Evolutionary conservation across 2,113 vertebrate species (phyloP), one percentile per base, ranked within the genome.

Genomic region (Aegotheles bennettii): DNA sequence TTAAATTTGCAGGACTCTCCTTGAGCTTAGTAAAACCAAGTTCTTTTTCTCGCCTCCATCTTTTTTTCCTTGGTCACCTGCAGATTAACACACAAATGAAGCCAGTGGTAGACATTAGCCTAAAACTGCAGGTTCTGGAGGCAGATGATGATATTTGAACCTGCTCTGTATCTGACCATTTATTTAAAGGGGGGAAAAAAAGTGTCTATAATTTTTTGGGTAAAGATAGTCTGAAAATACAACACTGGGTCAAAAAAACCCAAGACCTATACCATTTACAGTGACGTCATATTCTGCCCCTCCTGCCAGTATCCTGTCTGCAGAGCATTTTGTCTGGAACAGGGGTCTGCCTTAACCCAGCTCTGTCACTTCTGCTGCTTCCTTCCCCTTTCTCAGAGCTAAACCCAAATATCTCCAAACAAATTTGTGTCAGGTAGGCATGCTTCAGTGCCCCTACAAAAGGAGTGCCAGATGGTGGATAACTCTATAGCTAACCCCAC

Each of bases 1-100:
- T 84, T 69, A 76, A 79, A 82, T 79, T 84, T 93, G 90, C 40
- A 71, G 54, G 33, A 59, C 13, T 92, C 25, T 84, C 48, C 29
- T 23, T 76, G 13, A 84, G 13, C n/a, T 84, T 45, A 87, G 1
- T 76, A 40, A 82, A 94, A 91, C 35, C 6, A 67, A 74, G 48
- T 57, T 36, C 2, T 79, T 83, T 81, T 91, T 78, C 36, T 73
- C 63, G 29, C 21, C 4, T 65, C 26, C 13, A 24, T 77, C 29
- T 77, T 78, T 76, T 86, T 51, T 92, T 71, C 3, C 7, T 63
- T 12, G 1, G 12, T 50, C 73, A 65, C 10, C 11, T 60, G 35
- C 38, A 75, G 54, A 81, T 53, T 68, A 81, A 78, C 10, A 38
- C 23, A 43, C 14, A 69, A 69, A 64, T 71, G 16, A 92, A 91